phyloP scores from a whole-genome alignment of 1,140 invertebrate genomes.

The Drosophila sproati region DNA sequence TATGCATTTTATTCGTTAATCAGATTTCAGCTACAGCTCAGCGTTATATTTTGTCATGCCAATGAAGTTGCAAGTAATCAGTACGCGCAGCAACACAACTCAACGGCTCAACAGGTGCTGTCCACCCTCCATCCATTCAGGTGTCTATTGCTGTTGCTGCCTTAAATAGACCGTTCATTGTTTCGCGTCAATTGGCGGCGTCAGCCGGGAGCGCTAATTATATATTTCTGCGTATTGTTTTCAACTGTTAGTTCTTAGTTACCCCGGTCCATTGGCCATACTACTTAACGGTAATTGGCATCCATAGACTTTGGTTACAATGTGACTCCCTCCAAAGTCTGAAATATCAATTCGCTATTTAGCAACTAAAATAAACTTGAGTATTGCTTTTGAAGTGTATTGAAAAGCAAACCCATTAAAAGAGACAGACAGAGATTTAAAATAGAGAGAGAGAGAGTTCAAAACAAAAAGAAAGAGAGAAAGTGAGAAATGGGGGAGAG shows the following conservation, averaged over 20 bases:
- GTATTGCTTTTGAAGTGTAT: no score
- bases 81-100: constrained; percentile 1
- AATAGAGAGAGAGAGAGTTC: no score
- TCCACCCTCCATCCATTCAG: background rate
- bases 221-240: constrained; percentile 3
- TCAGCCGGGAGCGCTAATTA: background rate
- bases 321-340: background rate
- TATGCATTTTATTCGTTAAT: constrained; percentile 18
- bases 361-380: no score
- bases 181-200: background rate
- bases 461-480: no score
- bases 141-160: background rate
- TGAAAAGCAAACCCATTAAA: no score
- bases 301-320: background rate
- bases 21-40: constrained; percentile 16
- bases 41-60: background rate
- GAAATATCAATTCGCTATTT: no score
- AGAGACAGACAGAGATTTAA: no score
- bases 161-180: background rate
- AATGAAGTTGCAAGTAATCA: constrained; percentile 4
- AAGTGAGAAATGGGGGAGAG: no score
- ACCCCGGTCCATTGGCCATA: background rate
- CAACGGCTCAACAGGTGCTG: constrained; percentile 6
- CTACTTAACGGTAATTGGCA: background rate
- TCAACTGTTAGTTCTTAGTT: background rate